Evolutionary conservation across 2,797 vertebrate genomes (phyloP).

Genomic region (Tiaroga cobitis): DNA sequence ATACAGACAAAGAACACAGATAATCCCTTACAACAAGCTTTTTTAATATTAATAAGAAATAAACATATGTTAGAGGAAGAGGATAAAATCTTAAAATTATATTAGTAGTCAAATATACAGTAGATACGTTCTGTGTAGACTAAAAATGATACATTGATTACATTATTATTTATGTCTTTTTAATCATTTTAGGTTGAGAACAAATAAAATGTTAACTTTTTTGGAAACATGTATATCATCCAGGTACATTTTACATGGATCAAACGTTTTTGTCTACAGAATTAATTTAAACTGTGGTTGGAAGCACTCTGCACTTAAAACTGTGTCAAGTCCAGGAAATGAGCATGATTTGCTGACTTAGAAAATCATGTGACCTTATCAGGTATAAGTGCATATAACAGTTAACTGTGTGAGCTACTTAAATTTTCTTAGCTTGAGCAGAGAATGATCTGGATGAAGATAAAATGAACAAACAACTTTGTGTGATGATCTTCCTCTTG

Average conservation of each 20-base stretch:
- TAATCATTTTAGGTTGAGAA: not conserved
- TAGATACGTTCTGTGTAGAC: not conserved
- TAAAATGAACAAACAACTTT: constrained; percentile 4
- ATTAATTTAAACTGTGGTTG: not conserved
- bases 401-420: not conserved
- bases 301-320: not conserved
- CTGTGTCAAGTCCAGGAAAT: constrained; percentile 25
- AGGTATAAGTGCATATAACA: constrained; percentile 1
- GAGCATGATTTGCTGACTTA: not conserved
- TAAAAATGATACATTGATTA: no score
- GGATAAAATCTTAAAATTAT: not conserved
- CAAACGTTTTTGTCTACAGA: not conserved
- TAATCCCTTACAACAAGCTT: no score
- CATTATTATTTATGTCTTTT: not conserved
- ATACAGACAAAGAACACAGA: no score
- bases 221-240: not conserved
- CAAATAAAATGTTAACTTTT: not conserved
- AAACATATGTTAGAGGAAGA: not conserved
- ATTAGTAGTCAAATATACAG: not conserved
- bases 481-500: constrained; percentile 10
- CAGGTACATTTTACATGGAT: not conserved
- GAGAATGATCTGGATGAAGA: not conserved
- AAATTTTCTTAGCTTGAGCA: not conserved
- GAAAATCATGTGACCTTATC: constrained; percentile 10
- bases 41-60: not conserved